Evolutionary conservation across 2,113 vertebrate genomes (phyloP), one percentile per base, ranked within the genome.

Genomic region (Chaenocephalus aceratus): DNA sequence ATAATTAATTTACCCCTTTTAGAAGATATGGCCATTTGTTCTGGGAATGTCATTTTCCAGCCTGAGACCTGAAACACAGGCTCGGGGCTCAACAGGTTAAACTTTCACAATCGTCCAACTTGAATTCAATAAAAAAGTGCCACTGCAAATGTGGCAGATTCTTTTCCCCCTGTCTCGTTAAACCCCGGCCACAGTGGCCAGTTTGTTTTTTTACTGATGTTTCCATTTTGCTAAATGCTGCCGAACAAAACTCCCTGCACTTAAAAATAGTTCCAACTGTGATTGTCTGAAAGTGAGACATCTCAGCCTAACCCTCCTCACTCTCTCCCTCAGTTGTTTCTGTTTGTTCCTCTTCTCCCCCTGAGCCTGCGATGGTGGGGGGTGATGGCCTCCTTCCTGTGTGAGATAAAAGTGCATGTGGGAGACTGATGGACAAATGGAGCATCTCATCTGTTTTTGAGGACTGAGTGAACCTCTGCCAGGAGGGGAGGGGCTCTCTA

Each of bases 391-490:
- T 82, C 66, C 74, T 85, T 75, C 60, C 75, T 84, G 30, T 77
- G 61, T 26, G 46, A 82, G 86, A 90, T 86, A 0, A 85, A 86
- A 83, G 69, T 77, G 60, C 41, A 15, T 66, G 75, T 80, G 57
- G 36, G 36, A 44, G 70, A 64, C 34, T 15, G 48, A 56, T 1
- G 10, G 58, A 66, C n/a, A 15, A 79, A 69, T 26, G 6, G 59
- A 61, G 21, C 66, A 30, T 79, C 59, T 44, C 56, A 26, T 56
- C 9, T 0, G 6, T 72, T 58, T 11, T 41, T 6, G 0, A 21
- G 12, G 10, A 36, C 66, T 63, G 52, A 88, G 76, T 89, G 76
- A 75, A 63, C 60, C 7, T 54, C 36, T 77, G 87, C 84, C 83
- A 89, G 63, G 59, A 76, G 61, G 41, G 59, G 78, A 77, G 45